Evolutionary conservation across 2,888 invertebrate species (phyloP).

Genomic region (Lasioglossum morio): DNA sequence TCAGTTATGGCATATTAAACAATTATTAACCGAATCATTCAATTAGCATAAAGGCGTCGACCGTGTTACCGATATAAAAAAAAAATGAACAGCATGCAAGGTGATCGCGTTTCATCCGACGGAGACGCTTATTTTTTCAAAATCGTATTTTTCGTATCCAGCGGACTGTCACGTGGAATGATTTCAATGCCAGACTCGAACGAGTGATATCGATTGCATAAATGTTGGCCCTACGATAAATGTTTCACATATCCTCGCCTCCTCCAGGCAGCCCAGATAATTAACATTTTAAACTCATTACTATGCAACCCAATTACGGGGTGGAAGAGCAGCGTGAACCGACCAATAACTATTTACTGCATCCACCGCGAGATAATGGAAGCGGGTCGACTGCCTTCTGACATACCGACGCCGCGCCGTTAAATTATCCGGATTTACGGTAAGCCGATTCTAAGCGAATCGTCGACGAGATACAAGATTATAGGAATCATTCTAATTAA

Average conservation of each 20-base stretch:
- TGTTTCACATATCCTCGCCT: slow-evolving; percentile 10
- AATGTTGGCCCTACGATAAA: slow-evolving; percentile 28
- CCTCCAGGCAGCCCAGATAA: not conserved
- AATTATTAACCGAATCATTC: not conserved
- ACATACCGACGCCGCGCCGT: slow-evolving; percentile 10
- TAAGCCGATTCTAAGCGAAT: slow-evolving; percentile 33
- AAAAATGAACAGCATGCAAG: not conserved
- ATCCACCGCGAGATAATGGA: slow-evolving; percentile 43
- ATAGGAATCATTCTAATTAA: slow-evolving; percentile 30
- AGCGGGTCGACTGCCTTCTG: slow-evolving; percentile 25
- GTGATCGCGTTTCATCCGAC: not conserved
- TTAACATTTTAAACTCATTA: slow-evolving; percentile 64
- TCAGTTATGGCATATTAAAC: not conserved
- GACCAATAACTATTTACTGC: slow-evolving; percentile 50
- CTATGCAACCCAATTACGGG: slow-evolving; percentile 26
- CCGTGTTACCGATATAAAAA: not conserved
- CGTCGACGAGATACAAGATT: slow-evolving; percentile 1
- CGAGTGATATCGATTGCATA: slow-evolving; percentile 25
- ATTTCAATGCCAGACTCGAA: slow-evolving; percentile 9
- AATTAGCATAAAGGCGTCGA: not conserved
- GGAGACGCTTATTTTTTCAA: not conserved
- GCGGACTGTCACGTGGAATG: not conserved
- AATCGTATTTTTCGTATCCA: not conserved
- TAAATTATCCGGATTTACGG: slow-evolving; percentile 44
- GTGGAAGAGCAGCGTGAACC: slow-evolving; percentile 32